Percentiles rank a stretch among this genome's conserved stretches.
Conservation (phyloP, 53 echinoderm and acorn worm genomes). For the Patiria pectinifera region DNA sequence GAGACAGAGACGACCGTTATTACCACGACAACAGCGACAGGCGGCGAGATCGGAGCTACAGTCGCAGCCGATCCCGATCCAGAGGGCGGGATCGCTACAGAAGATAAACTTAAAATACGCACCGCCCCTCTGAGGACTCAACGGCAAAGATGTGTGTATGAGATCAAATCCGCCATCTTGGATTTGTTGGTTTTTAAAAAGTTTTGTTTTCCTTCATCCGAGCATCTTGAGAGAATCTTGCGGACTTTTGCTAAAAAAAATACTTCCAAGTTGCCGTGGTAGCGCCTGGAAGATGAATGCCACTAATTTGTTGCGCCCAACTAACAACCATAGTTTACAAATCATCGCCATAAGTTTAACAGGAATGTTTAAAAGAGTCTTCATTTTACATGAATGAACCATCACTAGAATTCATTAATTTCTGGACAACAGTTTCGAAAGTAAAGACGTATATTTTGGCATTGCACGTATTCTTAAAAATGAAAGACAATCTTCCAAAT, state of each 20-base stretch:
- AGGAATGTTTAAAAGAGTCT: background rate
- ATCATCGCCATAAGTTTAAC: background rate
- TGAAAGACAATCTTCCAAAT: too few relatives aligned
- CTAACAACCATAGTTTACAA: conserved; percentile 3
- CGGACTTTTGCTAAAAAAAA: background rate
- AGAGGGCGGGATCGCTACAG: conserved; percentile 68
- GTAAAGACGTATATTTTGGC: background rate
- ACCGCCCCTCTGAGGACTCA: conserved; percentile 8
- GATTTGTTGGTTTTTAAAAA: conserved; percentile 3
- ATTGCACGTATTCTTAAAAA: background rate
- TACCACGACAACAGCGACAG: conserved; percentile 67
- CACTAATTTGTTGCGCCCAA: background rate
- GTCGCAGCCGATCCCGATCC: conserved; percentile 70
- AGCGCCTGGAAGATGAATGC: background rate
- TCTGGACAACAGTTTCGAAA: background rate
- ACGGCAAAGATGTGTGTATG: conserved; percentile 57
- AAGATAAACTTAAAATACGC: conserved; percentile 46
- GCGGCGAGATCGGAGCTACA: conserved; percentile 58
- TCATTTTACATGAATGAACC: background rate
- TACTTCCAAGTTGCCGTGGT: background rate
- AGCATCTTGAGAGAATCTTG: conserved; percentile 56
- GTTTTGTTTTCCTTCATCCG: conserved; percentile 12
- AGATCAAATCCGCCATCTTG: conserved; percentile 33
- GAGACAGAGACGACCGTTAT: conserved; percentile 60
- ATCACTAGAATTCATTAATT: background rate